Evolutionary conservation across 2,113 vertebrate species (phyloP), one percentile per base, ranked within the genome.

Genomic region (Mirounga angustirostris): DNA sequence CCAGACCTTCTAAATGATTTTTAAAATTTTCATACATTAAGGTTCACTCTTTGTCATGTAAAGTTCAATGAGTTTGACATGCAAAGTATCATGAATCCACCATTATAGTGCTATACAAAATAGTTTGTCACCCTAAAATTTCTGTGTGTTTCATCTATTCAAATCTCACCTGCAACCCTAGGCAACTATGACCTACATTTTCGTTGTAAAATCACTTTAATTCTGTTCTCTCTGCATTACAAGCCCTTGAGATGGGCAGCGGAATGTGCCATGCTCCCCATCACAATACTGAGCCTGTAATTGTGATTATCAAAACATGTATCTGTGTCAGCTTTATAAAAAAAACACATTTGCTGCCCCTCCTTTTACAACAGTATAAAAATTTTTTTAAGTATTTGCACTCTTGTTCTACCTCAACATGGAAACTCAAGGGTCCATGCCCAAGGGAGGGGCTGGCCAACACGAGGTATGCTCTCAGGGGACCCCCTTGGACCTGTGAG

Each of bases 361-460:
- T 98, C 97, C 96, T 98, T 98, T 98, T 97, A 98, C 97, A 98
- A 99, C 98, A 99, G 98, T 99, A 99, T 99, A 99, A 99, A 99
- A 99, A 99, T 98, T 97, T 98, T 99, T 98, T 99, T 98, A 99
- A 98, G 99, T 99, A 99, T 99, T 97, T 99, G 99, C 98, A 99
- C 98, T 98, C 98, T 99, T 97, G 98, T 98, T 98, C 98, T 98
- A 96, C 98, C 98, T 98, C 97, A 97, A 97, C 96, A 98, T 89
- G 97, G 98, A 98, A 98, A 98, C 97, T 97, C 94, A 96, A 97
- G 98, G 97, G 96, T 95, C 98, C 96, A 43, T 98, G 91, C 88
- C 95, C 22, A 0, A 71, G 18, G 36, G 89, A 40, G 30, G 30
- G 24, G 91, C 26, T 1, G 21, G 52, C 63, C 54, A 52, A 59